Evolutionary conservation across 2,113 vertebrate species (phyloP).

Genomic region (Xiphophorus maculatus): DNA sequence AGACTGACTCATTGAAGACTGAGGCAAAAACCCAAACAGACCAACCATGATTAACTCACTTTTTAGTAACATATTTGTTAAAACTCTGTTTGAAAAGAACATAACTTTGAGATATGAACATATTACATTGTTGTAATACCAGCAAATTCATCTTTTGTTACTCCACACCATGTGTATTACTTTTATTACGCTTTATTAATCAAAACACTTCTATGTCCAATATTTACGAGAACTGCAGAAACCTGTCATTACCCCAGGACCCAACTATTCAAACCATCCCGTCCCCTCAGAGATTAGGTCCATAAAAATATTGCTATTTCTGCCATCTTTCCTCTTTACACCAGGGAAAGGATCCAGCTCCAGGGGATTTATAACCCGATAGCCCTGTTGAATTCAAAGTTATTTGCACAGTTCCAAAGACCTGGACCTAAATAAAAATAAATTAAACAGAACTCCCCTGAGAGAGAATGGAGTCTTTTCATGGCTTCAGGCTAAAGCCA

Average conservation of each 20-base stretch:
- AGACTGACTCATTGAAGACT: not conserved
- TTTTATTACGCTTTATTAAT: not conserved
- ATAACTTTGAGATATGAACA: not conserved
- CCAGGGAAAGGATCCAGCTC: conserved; percentile 45
- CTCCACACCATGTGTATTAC: not conserved
- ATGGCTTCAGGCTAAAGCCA: conserved; percentile 30
- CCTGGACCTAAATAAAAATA: conserved; percentile 60
- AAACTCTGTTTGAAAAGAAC: not conserved
- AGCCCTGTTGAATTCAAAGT: conserved; percentile 37
- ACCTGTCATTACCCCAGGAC: not conserved
- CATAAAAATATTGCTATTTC: conserved; percentile 43
- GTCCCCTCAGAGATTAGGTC: conserved; percentile 27
- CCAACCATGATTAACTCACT: not conserved
- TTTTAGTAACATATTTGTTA: not conserved
- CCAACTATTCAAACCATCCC: not conserved
- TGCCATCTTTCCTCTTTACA: conserved; percentile 26
- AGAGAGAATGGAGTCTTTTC: conserved; percentile 45
- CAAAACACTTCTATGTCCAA: not conserved
- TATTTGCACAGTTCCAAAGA: conserved; percentile 50
- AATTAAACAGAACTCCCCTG: conserved; percentile 51
- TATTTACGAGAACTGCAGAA: not conserved
- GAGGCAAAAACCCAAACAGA: not conserved
- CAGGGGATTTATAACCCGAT: conserved; percentile 53
- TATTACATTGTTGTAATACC: too few species aligned
- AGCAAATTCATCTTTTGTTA: not conserved